These are phyloP conservation scores for Temnopleurus reevesii DNA, from an alignment of 53 echinoderm and acorn worm genomes.

Conservation along the genomic window DNA sequence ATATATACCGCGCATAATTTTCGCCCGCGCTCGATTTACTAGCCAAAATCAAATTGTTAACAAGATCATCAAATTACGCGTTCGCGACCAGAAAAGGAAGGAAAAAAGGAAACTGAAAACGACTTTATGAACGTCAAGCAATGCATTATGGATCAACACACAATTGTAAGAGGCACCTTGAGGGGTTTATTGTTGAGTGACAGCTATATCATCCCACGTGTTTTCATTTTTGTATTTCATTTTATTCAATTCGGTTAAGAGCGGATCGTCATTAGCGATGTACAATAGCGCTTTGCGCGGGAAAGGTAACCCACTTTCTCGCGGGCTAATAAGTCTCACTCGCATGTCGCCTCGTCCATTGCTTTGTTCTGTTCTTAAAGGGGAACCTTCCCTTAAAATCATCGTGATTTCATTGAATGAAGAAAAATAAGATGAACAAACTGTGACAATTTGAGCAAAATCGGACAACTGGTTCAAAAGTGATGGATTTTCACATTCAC, in stretches of 20 bases:
- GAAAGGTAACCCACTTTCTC: constrained; percentile 16
- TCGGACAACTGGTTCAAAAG: too few relatives aligned
- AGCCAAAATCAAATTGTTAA: neutral
- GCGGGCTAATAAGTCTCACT: constrained; percentile 23
- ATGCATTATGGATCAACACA: constrained; percentile 18
- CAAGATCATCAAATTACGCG: constrained; percentile 45
- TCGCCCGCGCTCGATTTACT: neutral
- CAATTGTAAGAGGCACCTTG: neutral
- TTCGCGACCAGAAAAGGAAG: too few relatives aligned
- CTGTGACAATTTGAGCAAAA: too few relatives aligned
- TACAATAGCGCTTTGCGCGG: neutral
- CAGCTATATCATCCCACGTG: neutral
- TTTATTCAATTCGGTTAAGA: neutral
- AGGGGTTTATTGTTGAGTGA: neutral
- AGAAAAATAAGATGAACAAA: too few relatives aligned
- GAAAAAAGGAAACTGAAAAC: neutral
- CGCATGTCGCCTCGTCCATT: too few relatives aligned
- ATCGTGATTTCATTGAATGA: too few relatives aligned
- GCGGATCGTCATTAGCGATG: neutral
- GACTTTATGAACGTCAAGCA: neutral
- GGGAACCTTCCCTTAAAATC: too few relatives aligned
- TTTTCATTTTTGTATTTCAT: too few relatives aligned
- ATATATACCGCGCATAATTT: constrained; percentile 19
- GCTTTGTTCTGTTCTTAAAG: too few relatives aligned
- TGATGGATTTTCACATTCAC: too few relatives aligned